Evolutionary conservation across 1,140 invertebrate species (phyloP), one percentile per base, ranked within the genome.

Genomic region (Geopemphigus sp.): DNA sequence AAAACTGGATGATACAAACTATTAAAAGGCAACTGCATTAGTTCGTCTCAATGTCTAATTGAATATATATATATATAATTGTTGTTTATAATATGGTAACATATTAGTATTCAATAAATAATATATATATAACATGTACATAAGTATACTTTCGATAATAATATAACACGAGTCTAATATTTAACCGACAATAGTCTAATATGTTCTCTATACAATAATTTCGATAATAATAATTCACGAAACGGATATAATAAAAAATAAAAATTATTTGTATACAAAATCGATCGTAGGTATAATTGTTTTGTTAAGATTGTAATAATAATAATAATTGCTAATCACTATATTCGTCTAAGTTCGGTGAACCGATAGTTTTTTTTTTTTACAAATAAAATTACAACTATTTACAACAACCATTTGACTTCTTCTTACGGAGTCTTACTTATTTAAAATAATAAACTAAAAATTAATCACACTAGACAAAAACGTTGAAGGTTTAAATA

Each of bases 191-290:
- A 68, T 68, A 39, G 17, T 68, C 47, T 68, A 68, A 68, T 5
- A 66, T 66, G 14, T 10, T 24, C n/a, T 68, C 66, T 68, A 68
- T 68, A 68, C 45, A 68, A 50, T 68, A 50, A 10, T 50, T 68
- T 50, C 45, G 50, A 26, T 50, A 50, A 10, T 50, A 26, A 68
- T 68, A 68, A 68, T 47, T 63, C 63, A 66, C 63, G 50, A 6
- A 66, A 66, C 63, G n/a, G 29, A 45, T 66, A n/a, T n/a, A n/a
- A n/a, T n/a, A 45, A 47, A 68, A 68, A 47, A 68, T 24, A 66
- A 47, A 68, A 68, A 68, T 68, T 22, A 68, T 47, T 47, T 47
- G n/a, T 22, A 47, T 68, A 47, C 45, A 68, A 45, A 45, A 45
- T 19, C n/a, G 19, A 22, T n/a, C 63, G 22, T 45, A 66, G 45